A percentile compares a stretch with the other conserved stretches of the same genome.
Evolutionary conservation across 2,888 invertebrate genomes (phyloP).

Genomic region (Netelia fuscicornis): DNA sequence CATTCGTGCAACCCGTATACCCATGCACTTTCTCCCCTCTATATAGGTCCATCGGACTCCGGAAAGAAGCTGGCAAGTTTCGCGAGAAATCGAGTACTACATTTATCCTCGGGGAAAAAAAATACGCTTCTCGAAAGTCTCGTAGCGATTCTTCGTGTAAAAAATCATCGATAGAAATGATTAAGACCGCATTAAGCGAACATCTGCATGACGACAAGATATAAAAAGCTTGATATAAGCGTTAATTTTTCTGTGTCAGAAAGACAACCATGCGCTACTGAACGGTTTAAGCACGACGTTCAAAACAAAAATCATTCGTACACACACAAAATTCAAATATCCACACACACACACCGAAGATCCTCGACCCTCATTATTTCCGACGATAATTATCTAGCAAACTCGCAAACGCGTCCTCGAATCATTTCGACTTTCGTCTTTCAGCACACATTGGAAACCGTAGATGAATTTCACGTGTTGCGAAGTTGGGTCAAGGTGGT

Average conservation of each 20-base stretch:
- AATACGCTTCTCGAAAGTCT: background rate
- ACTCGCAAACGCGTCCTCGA: slow-evolving; percentile 30
- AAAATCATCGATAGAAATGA: background rate
- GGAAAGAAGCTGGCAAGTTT: background rate
- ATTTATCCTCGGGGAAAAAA: background rate
- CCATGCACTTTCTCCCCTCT: no score
- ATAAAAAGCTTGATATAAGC: background rate
- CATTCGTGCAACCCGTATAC: no score
- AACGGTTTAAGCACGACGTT: slow-evolving; percentile 28
- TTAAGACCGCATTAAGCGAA: background rate
- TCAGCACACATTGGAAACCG: no score
- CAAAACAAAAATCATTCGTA: background rate
- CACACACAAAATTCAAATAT: background rate
- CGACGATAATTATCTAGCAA: slow-evolving; percentile 36
- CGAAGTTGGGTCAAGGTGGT: slow-evolving; percentile 33
- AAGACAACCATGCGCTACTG: slow-evolving; percentile 32
- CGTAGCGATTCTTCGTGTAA: background rate
- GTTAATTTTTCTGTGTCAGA: background rate
- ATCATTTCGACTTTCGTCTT: slow-evolving; percentile 24
- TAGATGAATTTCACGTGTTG: slow-evolving; percentile 30
- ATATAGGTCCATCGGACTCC: background rate
- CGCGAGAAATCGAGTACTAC: slow-evolving; percentile 18
- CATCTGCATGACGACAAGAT: background rate
- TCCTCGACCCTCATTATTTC: slow-evolving; percentile 23
- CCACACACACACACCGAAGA: background rate